These are phyloP conservation scores for Stegastes partitus DNA, from an alignment of 2,113 vertebrate genomes.

Conservation along the genomic window DNA sequence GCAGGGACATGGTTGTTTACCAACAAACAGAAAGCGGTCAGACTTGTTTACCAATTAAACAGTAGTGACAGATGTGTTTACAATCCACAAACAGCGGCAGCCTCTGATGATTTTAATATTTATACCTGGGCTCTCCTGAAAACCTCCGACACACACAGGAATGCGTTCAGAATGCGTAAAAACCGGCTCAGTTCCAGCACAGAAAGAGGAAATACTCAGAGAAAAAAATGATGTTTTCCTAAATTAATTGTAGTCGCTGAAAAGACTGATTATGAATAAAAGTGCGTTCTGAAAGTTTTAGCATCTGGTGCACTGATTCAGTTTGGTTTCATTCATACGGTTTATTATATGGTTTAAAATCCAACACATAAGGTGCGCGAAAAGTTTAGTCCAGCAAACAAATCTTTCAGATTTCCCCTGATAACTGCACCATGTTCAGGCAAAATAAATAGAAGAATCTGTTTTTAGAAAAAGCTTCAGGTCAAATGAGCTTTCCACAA, in stretches of 20 bases:
- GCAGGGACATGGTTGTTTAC: constrained; percentile 78
- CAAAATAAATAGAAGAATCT: too few species aligned
- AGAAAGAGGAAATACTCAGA: not conserved
- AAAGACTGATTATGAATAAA: not conserved
- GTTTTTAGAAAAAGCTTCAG: too few species aligned
- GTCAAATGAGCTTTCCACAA: too few species aligned
- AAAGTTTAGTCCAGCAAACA: too few species aligned
- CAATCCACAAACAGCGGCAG: constrained; percentile 73
- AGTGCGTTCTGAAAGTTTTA: not conserved
- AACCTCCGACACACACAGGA: constrained; percentile 20
- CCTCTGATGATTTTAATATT: constrained; percentile 80
- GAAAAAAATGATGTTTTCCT: not conserved
- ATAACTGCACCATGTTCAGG: too few species aligned
- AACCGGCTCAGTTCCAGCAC: constrained; percentile 3
- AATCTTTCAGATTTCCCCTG: too few species aligned
- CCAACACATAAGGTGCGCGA: too few species aligned
- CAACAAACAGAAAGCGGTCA: constrained; percentile 80
- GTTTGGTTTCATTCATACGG: too few species aligned
- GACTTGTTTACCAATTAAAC: constrained; percentile 81
- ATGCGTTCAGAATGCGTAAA: constrained; percentile 41
- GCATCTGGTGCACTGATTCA: not conserved
- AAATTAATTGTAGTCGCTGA: not conserved
- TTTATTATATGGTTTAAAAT: too few species aligned
- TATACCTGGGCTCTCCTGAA: constrained; percentile 74
- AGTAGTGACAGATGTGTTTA: constrained; percentile 83